These are phyloP conservation scores for Potorous gilbertii DNA, from an alignment of 2,797 vertebrate species.

Conservation along the genomic window DNA sequence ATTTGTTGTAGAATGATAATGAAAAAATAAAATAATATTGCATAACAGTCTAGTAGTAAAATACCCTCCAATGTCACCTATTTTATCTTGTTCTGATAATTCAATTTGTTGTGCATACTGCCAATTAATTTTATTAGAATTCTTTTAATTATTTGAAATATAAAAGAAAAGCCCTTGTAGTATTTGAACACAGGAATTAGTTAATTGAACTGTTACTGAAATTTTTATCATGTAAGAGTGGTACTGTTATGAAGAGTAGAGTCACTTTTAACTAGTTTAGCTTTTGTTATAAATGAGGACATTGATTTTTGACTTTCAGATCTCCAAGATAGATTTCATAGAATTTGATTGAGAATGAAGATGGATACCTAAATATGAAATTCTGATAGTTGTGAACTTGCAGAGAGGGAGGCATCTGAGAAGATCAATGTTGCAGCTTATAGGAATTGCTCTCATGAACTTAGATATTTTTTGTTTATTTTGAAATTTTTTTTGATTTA, in stretches of 20 bases:
- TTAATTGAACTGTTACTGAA: conserved; percentile 44
- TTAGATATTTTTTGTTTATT: neutral
- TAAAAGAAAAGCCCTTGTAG: neutral
- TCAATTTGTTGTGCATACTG: conserved; percentile 25
- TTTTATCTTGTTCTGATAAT: neutral
- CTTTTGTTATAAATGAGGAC: neutral
- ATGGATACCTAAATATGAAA: neutral
- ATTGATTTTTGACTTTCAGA: neutral
- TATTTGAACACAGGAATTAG: neutral
- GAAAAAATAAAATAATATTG: neutral
- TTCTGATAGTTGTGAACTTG: neutral
- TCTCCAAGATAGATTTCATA: neutral
- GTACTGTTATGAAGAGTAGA: neutral
- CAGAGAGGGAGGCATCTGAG: neutral
- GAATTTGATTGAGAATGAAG: neutral
- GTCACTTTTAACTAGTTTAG: neutral
- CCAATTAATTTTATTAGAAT: conserved; percentile 32
- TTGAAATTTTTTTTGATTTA: too few species aligned
- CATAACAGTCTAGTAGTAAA: neutral
- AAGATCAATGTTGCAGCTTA: neutral
- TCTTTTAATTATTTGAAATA: conserved; percentile 25
- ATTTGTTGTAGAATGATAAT: neutral
- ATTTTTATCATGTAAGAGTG: conserved; percentile 15
- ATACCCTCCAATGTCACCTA: neutral
- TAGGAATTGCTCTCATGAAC: neutral